Conservation (phyloP, 2,888 invertebrate species). For the Lasioglossum figueresi region DNA sequence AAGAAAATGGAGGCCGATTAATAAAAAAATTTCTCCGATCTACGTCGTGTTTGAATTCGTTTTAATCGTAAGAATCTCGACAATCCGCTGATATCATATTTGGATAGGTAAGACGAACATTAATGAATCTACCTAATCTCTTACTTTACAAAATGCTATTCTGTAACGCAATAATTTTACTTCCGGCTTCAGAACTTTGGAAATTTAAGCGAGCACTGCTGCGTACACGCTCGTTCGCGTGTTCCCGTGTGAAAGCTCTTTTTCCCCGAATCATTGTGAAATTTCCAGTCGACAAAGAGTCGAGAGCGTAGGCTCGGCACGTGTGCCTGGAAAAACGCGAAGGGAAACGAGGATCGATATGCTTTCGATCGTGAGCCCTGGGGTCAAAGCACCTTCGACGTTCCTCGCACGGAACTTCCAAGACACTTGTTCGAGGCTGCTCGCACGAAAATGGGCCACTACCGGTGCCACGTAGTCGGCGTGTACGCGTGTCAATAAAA, state of each 20-base stretch:
- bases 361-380: slow-evolving; percentile 62
- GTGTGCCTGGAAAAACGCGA: slow-evolving; percentile 13
- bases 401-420: slow-evolving; percentile 33
- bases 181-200: not conserved
- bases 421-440: slow-evolving; percentile 24
- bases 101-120: not conserved
- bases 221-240: not conserved
- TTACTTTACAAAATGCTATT: not conserved
- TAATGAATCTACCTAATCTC: too few species aligned
- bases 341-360: slow-evolving; percentile 63
- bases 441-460: slow-evolving; percentile 47
- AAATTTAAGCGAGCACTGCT: not conserved
- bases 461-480: slow-evolving; percentile 11
- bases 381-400: slow-evolving; percentile 65
- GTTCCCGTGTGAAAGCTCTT: not conserved
- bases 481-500: not conserved
- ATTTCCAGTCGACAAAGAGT: not conserved
- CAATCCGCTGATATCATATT: not conserved
- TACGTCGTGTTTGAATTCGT: too few species aligned
- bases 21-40: too few species aligned
- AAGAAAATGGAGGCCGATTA: too few species aligned
- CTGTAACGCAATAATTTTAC: not conserved
- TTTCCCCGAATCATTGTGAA: not conserved
- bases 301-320: not conserved
- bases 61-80: too few species aligned